These are phyloP conservation scores for Hydrolagus affinis DNA, from an alignment of 2,113 vertebrate genomes.

Conservation along the genomic window DNA sequence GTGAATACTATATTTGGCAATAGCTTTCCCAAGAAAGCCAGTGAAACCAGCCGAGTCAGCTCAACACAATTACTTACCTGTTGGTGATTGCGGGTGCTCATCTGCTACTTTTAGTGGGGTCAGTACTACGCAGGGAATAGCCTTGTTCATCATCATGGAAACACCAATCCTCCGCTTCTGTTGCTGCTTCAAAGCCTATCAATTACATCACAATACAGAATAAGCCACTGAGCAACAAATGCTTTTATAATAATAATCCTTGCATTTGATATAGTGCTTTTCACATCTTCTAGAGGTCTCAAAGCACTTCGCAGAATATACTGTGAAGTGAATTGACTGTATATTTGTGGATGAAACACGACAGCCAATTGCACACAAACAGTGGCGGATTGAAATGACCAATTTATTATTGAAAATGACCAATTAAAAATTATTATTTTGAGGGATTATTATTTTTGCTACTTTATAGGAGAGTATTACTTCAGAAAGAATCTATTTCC, in stretches of 20 bases:
- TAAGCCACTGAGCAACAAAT: slow-evolving; percentile 42
- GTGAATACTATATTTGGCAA: background rate
- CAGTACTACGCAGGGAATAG: slow-evolving; percentile 74
- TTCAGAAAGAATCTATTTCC: too few species aligned
- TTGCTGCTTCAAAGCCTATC: slow-evolving; percentile 74
- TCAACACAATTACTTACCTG: slow-evolving; percentile 57
- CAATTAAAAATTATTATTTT: too few species aligned
- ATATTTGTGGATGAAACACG: too few species aligned
- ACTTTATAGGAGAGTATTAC: too few species aligned
- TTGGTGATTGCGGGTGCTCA: slow-evolving; percentile 73
- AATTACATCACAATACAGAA: slow-evolving; percentile 52
- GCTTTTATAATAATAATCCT: too few species aligned
- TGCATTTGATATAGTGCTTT: background rate
- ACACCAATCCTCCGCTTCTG: slow-evolving; percentile 79
- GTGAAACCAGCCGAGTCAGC: background rate
- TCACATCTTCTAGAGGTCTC: background rate
- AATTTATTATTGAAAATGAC: too few species aligned
- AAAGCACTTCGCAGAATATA: too few species aligned
- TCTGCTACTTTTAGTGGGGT: slow-evolving; percentile 78
- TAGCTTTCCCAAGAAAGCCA: background rate
- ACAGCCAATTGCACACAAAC: too few species aligned
- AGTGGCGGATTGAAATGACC: too few species aligned
- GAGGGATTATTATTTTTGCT: too few species aligned
- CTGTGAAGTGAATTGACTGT: too few species aligned
- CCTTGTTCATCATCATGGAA: slow-evolving; percentile 81